These are phyloP conservation scores for Oikopleura dioica DNA, from an alignment of 23 tunicate genomes.

Conservation along the genomic window DNA sequence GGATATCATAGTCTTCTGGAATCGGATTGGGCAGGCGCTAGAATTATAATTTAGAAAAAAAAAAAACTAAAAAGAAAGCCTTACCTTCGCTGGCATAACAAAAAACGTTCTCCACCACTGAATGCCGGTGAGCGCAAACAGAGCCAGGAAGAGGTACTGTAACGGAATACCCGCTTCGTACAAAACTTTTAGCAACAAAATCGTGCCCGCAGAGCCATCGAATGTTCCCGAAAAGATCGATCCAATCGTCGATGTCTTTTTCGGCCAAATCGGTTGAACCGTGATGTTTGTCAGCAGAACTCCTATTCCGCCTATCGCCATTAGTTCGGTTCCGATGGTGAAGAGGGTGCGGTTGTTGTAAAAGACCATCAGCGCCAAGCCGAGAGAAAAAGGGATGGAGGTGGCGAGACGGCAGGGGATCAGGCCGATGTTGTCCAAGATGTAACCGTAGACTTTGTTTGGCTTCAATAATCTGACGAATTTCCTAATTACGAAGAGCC, in stretches of 20 bases:
- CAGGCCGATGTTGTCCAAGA: background rate
- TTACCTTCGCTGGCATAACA: too few relatives aligned
- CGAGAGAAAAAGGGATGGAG: background rate
- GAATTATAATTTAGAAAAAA: too few relatives aligned
- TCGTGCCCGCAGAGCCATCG: background rate
- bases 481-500: too few relatives aligned
- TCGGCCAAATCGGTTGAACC: background rate
- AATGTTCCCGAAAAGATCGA: background rate
- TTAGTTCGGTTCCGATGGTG: background rate
- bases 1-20: too few relatives aligned
- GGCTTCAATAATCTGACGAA: too few relatives aligned
- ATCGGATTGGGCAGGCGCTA: too few relatives aligned
- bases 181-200: background rate
- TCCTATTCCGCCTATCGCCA: background rate
- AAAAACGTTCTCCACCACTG: too few relatives aligned
- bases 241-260: background rate
- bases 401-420: background rate
- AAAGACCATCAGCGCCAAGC: background rate
- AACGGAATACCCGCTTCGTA: too few relatives aligned
- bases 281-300: background rate
- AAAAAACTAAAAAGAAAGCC: too few relatives aligned
- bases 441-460: too few relatives aligned
- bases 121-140: too few relatives aligned
- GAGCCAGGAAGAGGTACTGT: too few relatives aligned
- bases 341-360: background rate